Evolutionary conservation across 1,140 invertebrate species (phyloP).

Genomic region (Rhynchophorus ferrugineus): DNA sequence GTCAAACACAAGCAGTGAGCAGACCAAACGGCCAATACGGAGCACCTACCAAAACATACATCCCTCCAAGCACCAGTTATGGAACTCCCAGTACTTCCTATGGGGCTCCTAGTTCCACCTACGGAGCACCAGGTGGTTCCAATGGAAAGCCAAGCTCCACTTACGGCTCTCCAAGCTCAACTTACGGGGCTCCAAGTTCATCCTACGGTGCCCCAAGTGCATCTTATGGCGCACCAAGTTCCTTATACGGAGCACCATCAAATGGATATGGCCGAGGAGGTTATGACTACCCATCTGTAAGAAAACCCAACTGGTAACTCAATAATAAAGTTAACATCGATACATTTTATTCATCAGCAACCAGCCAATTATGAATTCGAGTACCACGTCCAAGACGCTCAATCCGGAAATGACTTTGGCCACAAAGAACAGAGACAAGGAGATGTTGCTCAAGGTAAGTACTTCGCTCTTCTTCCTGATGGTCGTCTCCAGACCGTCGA

Average conservation of each 20-base stretch:
- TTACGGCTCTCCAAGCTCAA: slow-evolving; percentile 3
- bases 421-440: slow-evolving; percentile 63
- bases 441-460: slow-evolving; percentile 57
- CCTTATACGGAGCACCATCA: background rate
- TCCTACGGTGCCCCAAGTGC: slow-evolving; percentile 2
- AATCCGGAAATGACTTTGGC: slow-evolving; percentile 61
- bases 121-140: slow-evolving; percentile 21
- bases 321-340: background rate
- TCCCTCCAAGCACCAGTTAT: slow-evolving; percentile 30
- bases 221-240: slow-evolving; percentile 2
- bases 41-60: slow-evolving; percentile 40
- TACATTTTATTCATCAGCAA: slow-evolving; percentile 37
- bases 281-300: slow-evolving; percentile 38
- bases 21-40: slow-evolving; percentile 35
- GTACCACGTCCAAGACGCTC: slow-evolving; percentile 62
- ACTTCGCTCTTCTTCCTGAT: slow-evolving; percentile 67
- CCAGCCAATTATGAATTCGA: slow-evolving; percentile 68
- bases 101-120: slow-evolving; percentile 31
- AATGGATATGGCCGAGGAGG: slow-evolving; percentile 11
- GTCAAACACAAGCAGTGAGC: slow-evolving; percentile 29
- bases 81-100: slow-evolving; percentile 31
- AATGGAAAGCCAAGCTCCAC: slow-evolving; percentile 1
- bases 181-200: slow-evolving; percentile 3
- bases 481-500: slow-evolving; percentile 69
- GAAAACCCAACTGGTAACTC: slow-evolving; percentile 27